Evolutionary conservation across 2,797 vertebrate species (phyloP).

Genomic region (Furcifer pardalis): DNA sequence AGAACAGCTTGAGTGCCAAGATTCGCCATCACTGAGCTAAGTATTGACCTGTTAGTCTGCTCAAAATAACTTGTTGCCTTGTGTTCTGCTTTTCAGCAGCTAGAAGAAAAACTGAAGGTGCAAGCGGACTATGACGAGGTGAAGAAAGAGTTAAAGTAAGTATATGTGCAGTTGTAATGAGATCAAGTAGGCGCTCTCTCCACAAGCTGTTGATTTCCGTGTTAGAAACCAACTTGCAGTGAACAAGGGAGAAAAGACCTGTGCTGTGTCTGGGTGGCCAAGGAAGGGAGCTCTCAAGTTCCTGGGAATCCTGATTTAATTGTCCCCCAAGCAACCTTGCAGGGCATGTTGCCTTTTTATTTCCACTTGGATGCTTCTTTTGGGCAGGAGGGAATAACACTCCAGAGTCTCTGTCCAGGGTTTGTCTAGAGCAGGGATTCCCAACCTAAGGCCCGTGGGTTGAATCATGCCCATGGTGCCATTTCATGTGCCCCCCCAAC

Average conservation of each 20-base stretch:
- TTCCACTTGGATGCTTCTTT: not conserved
- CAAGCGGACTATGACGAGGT: conserved; percentile 98
- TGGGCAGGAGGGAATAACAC: too few species aligned
- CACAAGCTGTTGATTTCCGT: not conserved
- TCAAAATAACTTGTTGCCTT: conserved; percentile 24
- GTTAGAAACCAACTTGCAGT: not conserved
- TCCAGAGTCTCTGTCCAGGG: too few species aligned
- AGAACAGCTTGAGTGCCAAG: too few species aligned
- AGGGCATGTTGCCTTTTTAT: not conserved
- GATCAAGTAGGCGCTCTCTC: not conserved
- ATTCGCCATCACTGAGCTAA: too few species aligned
- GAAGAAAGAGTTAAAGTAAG: conserved; percentile 98
- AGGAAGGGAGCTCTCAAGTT: not conserved
- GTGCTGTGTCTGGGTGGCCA: not conserved
- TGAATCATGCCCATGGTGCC: too few species aligned
- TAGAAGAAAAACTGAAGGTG: conserved; percentile 96
- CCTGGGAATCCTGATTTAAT: not conserved
- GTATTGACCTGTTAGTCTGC: not conserved
- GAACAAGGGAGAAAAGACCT: not conserved
- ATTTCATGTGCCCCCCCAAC: too few species aligned
- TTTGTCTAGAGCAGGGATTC: too few species aligned
- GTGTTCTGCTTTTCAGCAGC: conserved; percentile 82
- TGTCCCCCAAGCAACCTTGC: not conserved
- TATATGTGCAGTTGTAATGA: not conserved
- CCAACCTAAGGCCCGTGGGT: too few species aligned